Conservation (phyloP, 92 coral and sea anemone species). For the Meandrina meandrites region DNA sequence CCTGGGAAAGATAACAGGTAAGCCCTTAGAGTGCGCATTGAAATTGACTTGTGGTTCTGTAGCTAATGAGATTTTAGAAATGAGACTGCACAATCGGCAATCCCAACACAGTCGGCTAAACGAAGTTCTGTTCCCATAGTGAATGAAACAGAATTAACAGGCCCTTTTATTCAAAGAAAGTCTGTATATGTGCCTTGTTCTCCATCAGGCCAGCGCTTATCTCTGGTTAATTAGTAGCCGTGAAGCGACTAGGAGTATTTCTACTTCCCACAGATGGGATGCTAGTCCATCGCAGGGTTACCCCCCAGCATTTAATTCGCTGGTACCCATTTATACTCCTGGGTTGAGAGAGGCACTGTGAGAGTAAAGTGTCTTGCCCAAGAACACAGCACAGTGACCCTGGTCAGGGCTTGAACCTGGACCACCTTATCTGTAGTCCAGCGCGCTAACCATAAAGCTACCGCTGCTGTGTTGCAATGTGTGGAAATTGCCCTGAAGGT, state of each 20-base stretch:
- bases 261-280: not conserved
- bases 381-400: not conserved
- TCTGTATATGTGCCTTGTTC: no score
- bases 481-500: not conserved
- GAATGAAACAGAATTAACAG: no score
- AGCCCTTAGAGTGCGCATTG: not conserved
- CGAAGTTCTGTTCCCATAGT: no score
- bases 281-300: not conserved
- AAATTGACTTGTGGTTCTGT: not conserved
- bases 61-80: not conserved
- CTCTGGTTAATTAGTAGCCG: no score
- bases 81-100: not conserved
- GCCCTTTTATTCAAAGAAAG: no score
- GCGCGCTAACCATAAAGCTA: not conserved
- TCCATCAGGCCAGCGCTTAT: no score
- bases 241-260: not conserved
- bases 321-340: no score
- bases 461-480: not conserved
- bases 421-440: not conserved
- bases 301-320: no score
- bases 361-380: not conserved
- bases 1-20: constrained; percentile 99
- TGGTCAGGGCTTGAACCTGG: not conserved
- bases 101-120: no score
- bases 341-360: not conserved